phyloP scores from a whole-genome alignment of 2,113 vertebrate species.

The Panthera uncia region DNA sequence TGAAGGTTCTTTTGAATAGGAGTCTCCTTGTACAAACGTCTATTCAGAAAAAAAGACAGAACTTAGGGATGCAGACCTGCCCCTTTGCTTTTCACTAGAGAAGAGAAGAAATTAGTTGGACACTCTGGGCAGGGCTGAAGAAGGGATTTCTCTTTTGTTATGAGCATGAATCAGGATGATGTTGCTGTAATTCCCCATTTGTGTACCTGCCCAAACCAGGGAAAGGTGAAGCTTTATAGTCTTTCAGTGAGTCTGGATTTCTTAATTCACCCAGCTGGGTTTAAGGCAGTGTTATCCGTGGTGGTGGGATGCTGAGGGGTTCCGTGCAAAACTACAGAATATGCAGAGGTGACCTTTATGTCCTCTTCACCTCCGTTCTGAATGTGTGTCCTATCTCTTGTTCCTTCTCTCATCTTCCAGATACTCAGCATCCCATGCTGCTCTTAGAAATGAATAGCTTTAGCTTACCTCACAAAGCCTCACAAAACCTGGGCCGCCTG shows the following conservation, averaged over 20 bases:
- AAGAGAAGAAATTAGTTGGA: background rate
- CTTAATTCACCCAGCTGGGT: background rate
- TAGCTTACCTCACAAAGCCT: background rate
- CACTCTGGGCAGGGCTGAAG: background rate
- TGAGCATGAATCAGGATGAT: background rate
- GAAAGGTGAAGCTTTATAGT: background rate
- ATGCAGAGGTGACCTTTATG: background rate
- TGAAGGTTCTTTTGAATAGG: background rate
- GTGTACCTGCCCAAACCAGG: background rate
- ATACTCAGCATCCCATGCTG: background rate
- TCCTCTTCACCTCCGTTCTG: background rate
- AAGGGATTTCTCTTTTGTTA: background rate
- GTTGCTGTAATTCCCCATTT: background rate
- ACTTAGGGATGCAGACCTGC: background rate
- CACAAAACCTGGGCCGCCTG: background rate
- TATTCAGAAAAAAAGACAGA: background rate
- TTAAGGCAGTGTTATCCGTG: background rate
- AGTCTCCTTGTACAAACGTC: too few species aligned
- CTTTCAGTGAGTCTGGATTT: background rate
- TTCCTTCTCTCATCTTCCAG: background rate
- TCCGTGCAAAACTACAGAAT: background rate
- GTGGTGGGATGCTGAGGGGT: fast-evolving
- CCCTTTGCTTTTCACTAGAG: background rate
- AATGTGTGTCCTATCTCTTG: background rate
- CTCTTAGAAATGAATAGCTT: background rate